phyloP scores from a whole-genome alignment of 2,113 vertebrate genomes.

The Ceyx melanurus region DNA sequence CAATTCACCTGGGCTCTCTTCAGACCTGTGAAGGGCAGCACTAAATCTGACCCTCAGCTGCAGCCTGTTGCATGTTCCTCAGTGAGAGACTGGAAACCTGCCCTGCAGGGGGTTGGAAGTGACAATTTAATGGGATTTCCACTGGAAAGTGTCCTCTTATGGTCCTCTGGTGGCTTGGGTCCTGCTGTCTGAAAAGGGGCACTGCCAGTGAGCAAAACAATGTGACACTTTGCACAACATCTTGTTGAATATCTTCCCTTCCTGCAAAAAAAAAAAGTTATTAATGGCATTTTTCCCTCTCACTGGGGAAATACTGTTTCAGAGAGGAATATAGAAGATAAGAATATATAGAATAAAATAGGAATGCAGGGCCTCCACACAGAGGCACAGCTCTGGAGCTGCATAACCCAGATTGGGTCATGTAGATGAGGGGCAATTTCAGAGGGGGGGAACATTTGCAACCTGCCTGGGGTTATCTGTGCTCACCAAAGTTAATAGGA shows the following conservation, averaged over 20 bases:
- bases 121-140: not conserved
- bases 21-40: fast-evolving
- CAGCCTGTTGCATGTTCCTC: not conserved
- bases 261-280: not conserved
- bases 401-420: not conserved
- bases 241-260: not conserved
- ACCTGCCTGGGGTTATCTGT: not conserved
- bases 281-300: not conserved
- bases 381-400: not conserved
- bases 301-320: not conserved
- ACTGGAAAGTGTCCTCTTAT: not conserved
- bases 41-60: not conserved
- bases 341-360: not conserved
- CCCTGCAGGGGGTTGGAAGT: fast-evolving
- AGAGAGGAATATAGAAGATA: not conserved
- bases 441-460: not conserved
- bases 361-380: not conserved
- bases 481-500: not conserved
- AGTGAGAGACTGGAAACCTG: not conserved
- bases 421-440: not conserved
- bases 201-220: not conserved
- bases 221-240: not conserved
- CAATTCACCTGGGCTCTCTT: not conserved
- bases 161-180: not conserved
- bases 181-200: not conserved